Conservation (phyloP, 1,140 invertebrate genomes). For the Drosophila jambulina region DNA sequence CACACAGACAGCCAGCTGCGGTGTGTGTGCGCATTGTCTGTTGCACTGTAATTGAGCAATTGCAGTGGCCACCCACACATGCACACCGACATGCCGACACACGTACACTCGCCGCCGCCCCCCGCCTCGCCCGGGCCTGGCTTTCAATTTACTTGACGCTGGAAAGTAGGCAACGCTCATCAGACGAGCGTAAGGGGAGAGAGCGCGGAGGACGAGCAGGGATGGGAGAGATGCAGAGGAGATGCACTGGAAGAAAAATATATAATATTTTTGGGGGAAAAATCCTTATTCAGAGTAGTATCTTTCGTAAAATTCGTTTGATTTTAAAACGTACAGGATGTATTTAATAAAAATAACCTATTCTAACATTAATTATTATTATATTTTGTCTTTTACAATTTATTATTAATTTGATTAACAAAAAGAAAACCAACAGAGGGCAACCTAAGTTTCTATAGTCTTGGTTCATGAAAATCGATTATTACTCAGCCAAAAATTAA, state of each 20-base stretch:
- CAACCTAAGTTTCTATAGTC: no score
- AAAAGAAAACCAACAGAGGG: no score
- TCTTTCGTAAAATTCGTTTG: not conserved
- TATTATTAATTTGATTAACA: no score
- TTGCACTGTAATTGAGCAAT: conserved; percentile 81
- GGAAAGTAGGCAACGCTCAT: conserved; percentile 72
- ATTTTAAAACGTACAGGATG: not conserved
- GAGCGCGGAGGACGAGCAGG: not conserved
- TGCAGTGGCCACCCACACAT: conserved; percentile 56
- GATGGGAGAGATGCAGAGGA: not conserved
- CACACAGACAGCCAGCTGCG: conserved; percentile 12
- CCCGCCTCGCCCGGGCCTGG: not conserved
- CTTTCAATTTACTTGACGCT: conserved; percentile 59
- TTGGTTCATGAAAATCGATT: no score
- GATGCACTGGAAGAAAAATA: no score
- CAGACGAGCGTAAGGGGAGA: conserved; percentile 4
- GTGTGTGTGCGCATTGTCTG: conserved; percentile 56
- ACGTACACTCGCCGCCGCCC: not conserved
- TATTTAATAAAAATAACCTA: no score
- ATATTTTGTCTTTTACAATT: no score
- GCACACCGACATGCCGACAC: conserved; percentile 13
- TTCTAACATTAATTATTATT: no score
- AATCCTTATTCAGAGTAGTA: not conserved
- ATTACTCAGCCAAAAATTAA: no score
- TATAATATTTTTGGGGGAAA: not conserved